Evolutionary conservation across 2,797 vertebrate genomes (phyloP).

Genomic region (Spondyliosoma cantharus): DNA sequence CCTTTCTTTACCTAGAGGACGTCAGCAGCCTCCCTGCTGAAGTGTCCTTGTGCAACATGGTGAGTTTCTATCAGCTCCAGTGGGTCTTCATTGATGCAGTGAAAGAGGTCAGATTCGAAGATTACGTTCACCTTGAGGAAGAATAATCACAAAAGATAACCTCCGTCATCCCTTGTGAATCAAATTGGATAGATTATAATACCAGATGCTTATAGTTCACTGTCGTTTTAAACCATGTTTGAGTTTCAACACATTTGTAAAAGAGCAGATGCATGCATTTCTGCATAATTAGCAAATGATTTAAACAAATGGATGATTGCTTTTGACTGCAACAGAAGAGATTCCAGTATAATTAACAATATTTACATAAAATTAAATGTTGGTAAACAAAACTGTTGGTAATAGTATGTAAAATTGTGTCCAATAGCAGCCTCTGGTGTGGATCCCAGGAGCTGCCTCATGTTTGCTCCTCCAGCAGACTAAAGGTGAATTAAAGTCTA

Average conservation of each 20-base stretch:
- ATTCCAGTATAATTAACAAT: not conserved
- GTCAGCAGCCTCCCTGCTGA: constrained; percentile 38
- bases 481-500: not conserved
- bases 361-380: not conserved
- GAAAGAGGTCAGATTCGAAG: constrained; percentile 15
- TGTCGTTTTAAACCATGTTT: not conserved
- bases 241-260: not conserved
- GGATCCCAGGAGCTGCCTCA: not conserved
- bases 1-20: constrained; percentile 4
- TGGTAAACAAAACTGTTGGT: not conserved
- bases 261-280: not conserved
- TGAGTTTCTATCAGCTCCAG: constrained; percentile 15
- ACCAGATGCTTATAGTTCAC: not conserved
- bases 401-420: not conserved
- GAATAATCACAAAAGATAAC: constrained; percentile 13
- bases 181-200: not conserved
- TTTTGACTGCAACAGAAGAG: not conserved
- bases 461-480: not conserved
- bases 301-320: not conserved
- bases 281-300: not conserved
- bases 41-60: constrained; percentile 40
- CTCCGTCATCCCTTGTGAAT: not conserved
- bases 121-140: constrained; percentile 27
- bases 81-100: not conserved
- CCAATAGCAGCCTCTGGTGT: constrained; percentile 53